Conservation (phyloP, 1,140 invertebrate species). For the Pogonus chalceus region DNA sequence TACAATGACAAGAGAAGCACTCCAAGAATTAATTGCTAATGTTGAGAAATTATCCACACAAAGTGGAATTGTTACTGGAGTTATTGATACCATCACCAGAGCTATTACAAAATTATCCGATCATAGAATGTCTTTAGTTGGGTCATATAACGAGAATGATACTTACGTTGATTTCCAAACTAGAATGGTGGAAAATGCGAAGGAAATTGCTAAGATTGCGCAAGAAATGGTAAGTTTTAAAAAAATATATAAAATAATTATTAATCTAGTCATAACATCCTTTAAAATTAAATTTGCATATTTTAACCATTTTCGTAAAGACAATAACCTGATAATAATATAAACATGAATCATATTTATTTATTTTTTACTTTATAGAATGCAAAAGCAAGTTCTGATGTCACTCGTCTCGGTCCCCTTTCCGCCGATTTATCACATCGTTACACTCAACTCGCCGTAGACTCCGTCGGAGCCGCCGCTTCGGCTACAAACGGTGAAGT, state of each 20-base stretch:
- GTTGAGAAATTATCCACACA: constrained; percentile 79
- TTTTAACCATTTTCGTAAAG: neutral
- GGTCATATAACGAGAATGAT: constrained; percentile 46
- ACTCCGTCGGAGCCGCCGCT: constrained; percentile 80
- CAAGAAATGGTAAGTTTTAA: constrained; percentile 75
- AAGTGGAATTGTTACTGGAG: constrained; percentile 70
- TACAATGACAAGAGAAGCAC: constrained; percentile 65
- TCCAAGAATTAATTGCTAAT: constrained; percentile 70
- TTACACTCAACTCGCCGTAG: constrained; percentile 76
- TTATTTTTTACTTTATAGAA: constrained; percentile 41
- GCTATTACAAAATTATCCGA: constrained; percentile 73
- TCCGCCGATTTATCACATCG: constrained; percentile 79
- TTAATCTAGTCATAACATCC: neutral
- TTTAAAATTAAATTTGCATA: neutral
- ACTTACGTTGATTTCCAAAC: constrained; percentile 95
- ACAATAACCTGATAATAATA: neutral
- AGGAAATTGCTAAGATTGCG: constrained; percentile 86
- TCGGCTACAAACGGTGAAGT: constrained; percentile 78
- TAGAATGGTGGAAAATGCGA: constrained; percentile 85
- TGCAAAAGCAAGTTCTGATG: constrained; percentile 64
- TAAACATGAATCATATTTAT: too few species aligned
- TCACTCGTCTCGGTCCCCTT: constrained; percentile 59
- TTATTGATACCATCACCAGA: constrained; percentile 84
- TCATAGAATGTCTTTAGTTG: constrained; percentile 46
- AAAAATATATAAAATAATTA: neutral